phyloP scores from a whole-genome alignment of 2,797 vertebrate genomes.

The Pantherophis vulpinus region DNA sequence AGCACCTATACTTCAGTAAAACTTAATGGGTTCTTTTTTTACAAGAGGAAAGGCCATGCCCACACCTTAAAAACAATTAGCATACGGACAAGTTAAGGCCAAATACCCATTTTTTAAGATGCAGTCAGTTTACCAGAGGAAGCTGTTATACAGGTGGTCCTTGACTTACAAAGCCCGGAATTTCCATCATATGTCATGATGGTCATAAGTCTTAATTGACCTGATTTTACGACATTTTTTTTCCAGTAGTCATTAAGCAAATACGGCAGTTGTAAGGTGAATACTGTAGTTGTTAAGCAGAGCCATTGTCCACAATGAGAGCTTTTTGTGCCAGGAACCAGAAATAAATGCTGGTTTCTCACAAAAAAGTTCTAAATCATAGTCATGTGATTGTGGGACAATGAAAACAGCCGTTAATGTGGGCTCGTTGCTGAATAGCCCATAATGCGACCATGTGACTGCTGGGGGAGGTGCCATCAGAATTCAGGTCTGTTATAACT shows the following conservation, averaged over 20 bases:
- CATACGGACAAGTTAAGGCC: background rate
- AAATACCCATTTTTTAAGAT: background rate
- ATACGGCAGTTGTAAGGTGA: background rate
- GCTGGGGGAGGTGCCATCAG: background rate
- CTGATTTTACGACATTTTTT: background rate
- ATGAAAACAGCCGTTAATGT: background rate
- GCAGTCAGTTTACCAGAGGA: background rate
- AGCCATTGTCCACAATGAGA: background rate
- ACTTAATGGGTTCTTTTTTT: background rate
- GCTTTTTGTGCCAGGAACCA: background rate
- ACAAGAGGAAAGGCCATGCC: background rate
- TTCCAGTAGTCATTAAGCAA: background rate
- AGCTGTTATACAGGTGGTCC: background rate
- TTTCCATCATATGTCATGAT: background rate
- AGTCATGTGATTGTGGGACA: background rate
- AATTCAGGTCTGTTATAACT: background rate
- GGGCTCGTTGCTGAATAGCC: background rate
- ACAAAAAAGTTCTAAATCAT: background rate
- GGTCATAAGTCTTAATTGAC: background rate
- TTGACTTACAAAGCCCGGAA: background rate
- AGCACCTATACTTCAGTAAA: background rate
- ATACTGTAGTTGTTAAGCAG: background rate
- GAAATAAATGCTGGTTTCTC: background rate
- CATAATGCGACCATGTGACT: background rate
- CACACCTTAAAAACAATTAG: background rate